A percentile compares a stretch with the other conserved stretches of the same genome.
These are phyloP conservation scores for Crocallis elinguaria DNA, from an alignment of 2,888 invertebrate genomes.

Conservation along the genomic window DNA sequence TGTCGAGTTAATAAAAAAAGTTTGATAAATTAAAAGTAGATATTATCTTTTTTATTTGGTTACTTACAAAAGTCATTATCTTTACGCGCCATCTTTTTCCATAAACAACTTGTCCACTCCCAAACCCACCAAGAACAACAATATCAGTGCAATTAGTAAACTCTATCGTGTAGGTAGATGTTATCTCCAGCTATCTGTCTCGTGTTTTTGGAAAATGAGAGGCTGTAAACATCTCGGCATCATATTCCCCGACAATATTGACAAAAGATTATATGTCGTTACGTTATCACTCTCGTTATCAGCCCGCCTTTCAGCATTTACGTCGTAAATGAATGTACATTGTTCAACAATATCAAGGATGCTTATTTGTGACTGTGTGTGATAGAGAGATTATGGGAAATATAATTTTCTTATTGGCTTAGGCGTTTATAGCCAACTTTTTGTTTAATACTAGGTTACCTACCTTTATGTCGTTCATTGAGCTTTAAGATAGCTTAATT, in stretches of 20 bases:
- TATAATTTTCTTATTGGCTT: no score
- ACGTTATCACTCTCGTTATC: slow-evolving; percentile 62
- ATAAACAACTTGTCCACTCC: not conserved
- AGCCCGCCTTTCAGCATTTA: slow-evolving; percentile 48
- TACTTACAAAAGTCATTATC: slow-evolving; percentile 78
- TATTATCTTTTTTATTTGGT: not conserved
- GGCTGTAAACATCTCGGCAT: slow-evolving; percentile 51
- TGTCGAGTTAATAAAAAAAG: no score
- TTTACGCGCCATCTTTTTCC: slow-evolving; percentile 41
- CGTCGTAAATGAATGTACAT: slow-evolving; percentile 27
- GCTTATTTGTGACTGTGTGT: not conserved
- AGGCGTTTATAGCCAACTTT: no score
- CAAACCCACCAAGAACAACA: not conserved
- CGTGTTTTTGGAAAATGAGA: slow-evolving; percentile 58
- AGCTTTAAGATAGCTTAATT: no score
- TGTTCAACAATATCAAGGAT: slow-evolving; percentile 10
- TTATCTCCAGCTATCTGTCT: slow-evolving; percentile 42
- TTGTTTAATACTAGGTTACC: no score
- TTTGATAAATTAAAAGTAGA: no score
- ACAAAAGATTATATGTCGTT: slow-evolving; percentile 70
- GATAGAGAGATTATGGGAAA: not conserved
- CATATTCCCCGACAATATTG: slow-evolving; percentile 68
- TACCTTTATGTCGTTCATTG: no score
- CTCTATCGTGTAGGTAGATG: slow-evolving; percentile 33
- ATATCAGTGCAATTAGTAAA: slow-evolving; percentile 34